Conservation (phyloP, 2,888 invertebrate genomes). For the Exocentrus adspersus region DNA sequence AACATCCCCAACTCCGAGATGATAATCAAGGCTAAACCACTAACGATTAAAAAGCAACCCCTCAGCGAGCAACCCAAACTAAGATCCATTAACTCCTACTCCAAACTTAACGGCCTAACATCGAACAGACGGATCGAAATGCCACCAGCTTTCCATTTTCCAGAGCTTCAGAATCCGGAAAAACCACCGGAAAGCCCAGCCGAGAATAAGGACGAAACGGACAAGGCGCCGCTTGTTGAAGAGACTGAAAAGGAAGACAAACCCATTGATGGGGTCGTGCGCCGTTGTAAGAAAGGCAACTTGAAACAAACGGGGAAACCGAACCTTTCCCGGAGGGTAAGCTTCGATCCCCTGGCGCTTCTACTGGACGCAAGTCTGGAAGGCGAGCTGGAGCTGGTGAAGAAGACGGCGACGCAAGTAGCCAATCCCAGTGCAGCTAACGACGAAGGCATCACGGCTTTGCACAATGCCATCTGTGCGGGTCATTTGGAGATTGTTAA, state of each 20-base stretch:
- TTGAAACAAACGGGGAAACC: slow-evolving; percentile 76
- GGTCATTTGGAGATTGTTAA: slow-evolving; percentile 98
- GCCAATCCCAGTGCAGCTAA: slow-evolving; percentile 97
- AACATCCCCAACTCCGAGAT: slow-evolving; percentile 49
- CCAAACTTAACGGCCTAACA: slow-evolving; percentile 72
- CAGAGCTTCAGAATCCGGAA: slow-evolving; percentile 74
- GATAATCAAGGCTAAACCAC: slow-evolving; percentile 81
- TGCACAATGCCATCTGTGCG: slow-evolving; percentile 99
- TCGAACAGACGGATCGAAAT: slow-evolving; percentile 82
- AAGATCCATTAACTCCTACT: slow-evolving; percentile 65
- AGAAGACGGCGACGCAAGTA: slow-evolving; percentile 93
- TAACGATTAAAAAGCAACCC: slow-evolving; percentile 86
- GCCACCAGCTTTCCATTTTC: slow-evolving; percentile 84
- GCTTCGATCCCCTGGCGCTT: slow-evolving; percentile 96
- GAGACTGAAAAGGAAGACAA: slow-evolving; percentile 51
- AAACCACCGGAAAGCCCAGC: slow-evolving; percentile 53
- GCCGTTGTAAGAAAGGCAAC: slow-evolving; percentile 82
- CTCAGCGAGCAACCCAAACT: slow-evolving; percentile 82
- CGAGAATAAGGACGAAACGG: slow-evolving; percentile 54
- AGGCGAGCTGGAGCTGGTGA: slow-evolving; percentile 96
- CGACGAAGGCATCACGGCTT: slow-evolving; percentile 98
- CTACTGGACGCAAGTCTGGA: slow-evolving; percentile 97
- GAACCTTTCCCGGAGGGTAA: slow-evolving; percentile 85
- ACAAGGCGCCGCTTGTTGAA: slow-evolving; percentile 45
- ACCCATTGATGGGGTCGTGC: slow-evolving; percentile 67